Evolutionary conservation across 2,888 invertebrate species (phyloP).

Genomic region (Aplocera efformata): DNA sequence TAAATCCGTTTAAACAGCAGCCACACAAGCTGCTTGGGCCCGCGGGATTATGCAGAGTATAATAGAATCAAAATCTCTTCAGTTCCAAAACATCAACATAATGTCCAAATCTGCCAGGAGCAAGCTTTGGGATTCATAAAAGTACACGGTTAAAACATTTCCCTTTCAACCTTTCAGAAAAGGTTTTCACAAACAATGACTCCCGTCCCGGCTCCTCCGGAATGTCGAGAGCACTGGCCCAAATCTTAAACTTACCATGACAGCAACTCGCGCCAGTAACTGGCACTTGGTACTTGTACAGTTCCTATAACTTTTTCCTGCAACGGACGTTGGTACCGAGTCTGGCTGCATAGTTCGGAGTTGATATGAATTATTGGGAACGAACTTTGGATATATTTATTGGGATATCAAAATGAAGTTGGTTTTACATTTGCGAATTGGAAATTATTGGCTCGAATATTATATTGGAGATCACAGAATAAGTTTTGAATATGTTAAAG

Average conservation of each 20-base stretch:
- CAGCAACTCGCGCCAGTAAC: slow-evolving; percentile 2
- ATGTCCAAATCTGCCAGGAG: slow-evolving; percentile 1
- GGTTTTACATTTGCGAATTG: slow-evolving; percentile 1
- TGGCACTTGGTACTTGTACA: not conserved
- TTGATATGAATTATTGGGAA: slow-evolving; percentile 12
- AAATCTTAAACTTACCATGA: too few species aligned
- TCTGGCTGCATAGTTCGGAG: not conserved
- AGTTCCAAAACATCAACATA: not conserved
- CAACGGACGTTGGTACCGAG: slow-evolving; percentile 4
- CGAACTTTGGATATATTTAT: slow-evolving; percentile 8
- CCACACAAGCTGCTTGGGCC: too few species aligned
- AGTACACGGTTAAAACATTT: slow-evolving; percentile 9
- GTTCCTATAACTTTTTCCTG: slow-evolving; percentile 11
- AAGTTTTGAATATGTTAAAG: too few species aligned
- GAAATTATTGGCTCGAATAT: slow-evolving; percentile 1
- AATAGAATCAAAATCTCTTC: slow-evolving; percentile 1
- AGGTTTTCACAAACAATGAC: slow-evolving; percentile 8
- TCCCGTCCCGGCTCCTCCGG: slow-evolving; percentile 1
- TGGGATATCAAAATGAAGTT: not conserved
- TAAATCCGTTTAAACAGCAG: too few species aligned
- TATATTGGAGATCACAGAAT: not conserved
- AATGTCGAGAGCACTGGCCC: too few species aligned
- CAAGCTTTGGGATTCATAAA: not conserved
- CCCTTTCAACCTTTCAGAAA: not conserved
- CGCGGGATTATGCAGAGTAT: too few species aligned